Base-by-base conservation (phyloP, 2,113 vertebrate species). In the Aspiorhynchus laticeps region DNA sequence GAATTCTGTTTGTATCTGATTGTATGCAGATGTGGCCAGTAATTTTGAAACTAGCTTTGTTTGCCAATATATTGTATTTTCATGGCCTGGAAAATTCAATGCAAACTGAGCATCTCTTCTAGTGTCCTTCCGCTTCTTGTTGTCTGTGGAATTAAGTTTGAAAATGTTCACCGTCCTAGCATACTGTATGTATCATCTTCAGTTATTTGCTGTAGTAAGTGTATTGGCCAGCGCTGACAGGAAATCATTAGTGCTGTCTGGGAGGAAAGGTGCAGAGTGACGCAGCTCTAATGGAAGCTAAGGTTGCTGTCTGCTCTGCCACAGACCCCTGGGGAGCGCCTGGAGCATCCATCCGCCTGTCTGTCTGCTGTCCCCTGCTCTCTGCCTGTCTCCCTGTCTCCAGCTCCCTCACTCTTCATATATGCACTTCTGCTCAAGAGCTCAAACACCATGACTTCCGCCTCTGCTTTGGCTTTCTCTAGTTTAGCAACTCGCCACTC, bases 211-310 rank as follows among this genome's bases (percentile, higher is more conserved):
- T 86, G 28, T 79, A 36, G 24, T 7, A 78, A 61, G 65, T 85
- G 79, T 63, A 53, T n/a, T 82, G 78, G 80, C 28, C 43, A 86
- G 76, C n/a, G 48, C 82, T 79, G 81, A 77, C 82, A 88, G 87
- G 69, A 90, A 90, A 90, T 89, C 86, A 88, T 86, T 88, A 85
- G 83, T 69, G 1, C 56, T 46, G 73, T 86, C 28, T 67, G 26
- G 84, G 41, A 43, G 41, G 67, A 46, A 76, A 84, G 71, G 83
- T 80, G 83, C 51, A 79, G 86, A 87, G 61, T 79, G 85, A 86
- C 76, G 21, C 7, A 76, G 17, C 36, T 85, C 81, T 76, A 84
- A 76, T 67, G 59, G 75, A 87, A 83, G 84, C 85, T 84, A 86
- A 76, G 59, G 84, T 88, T 65, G 46, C 84, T 65, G 85, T 85